phyloP scores from a whole-genome alignment of 1,140 invertebrate genomes.

The Galleria mellonella region DNA sequence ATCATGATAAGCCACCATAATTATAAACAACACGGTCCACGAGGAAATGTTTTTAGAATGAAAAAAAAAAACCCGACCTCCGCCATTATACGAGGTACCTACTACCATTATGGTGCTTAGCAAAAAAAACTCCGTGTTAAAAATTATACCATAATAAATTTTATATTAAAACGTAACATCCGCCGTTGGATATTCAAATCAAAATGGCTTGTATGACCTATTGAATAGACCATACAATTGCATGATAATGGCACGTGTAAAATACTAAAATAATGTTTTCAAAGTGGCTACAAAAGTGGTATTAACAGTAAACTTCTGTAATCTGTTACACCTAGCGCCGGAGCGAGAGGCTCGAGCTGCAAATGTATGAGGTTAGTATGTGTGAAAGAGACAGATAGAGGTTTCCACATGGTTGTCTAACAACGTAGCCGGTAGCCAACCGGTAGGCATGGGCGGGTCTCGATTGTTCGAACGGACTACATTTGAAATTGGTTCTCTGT shows the following conservation, averaged over 20 bases:
- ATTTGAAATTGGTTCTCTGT: too few relatives aligned
- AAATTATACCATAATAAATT: not conserved
- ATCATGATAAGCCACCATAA: slow-evolving; percentile 1
- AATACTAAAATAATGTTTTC: not conserved
- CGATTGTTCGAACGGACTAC: not conserved
- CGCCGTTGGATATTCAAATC: not conserved
- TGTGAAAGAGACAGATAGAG: not conserved
- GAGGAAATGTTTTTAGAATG: not conserved
- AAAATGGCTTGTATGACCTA: not conserved
- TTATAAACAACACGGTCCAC: slow-evolving; percentile 1
- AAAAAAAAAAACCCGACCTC: not conserved
- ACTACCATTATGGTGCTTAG: slow-evolving; percentile 3
- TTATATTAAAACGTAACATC: not conserved
- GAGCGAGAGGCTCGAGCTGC: not conserved
- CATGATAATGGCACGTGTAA: not conserved
- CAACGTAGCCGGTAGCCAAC: not conserved
- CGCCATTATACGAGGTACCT: not conserved
- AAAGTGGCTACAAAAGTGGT: not conserved
- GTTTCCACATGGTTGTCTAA: not conserved
- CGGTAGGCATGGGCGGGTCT: not conserved
- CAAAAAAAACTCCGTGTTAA: slow-evolving; percentile 1
- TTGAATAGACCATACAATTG: not conserved
- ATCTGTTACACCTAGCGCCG: not conserved
- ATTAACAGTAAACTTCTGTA: slow-evolving; percentile 3
- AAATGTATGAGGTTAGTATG: not conserved